Conservation (phyloP, 2,113 vertebrate species). For the Eudyptes chrysolophus region DNA sequence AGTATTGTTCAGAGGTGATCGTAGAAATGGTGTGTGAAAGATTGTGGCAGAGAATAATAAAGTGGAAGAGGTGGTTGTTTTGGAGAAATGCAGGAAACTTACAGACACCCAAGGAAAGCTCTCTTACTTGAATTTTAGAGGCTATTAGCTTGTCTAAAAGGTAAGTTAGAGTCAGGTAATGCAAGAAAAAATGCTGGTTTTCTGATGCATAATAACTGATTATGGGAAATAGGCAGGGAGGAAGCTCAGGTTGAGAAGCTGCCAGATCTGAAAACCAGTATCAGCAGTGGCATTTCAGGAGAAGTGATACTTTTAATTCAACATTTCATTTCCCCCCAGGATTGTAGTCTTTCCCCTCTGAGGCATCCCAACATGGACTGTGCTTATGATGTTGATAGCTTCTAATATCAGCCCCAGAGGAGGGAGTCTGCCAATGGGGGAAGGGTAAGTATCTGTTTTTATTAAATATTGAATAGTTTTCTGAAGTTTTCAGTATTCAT, state of each 20-base stretch:
- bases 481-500: conserved; percentile 70
- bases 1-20: not conserved
- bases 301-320: conserved; percentile 22
- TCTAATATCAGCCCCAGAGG: conserved; percentile 52
- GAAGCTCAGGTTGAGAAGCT: not conserved
- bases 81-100: not conserved
- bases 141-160: not conserved
- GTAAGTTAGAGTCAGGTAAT: not conserved
- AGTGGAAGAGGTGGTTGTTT: not conserved
- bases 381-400: conserved; percentile 42
- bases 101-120: not conserved
- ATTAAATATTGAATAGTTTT: conserved; percentile 64
- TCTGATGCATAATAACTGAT: not conserved
- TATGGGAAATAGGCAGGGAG: not conserved
- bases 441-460: conserved; percentile 67
- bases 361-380: conserved; percentile 30
- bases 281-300: not conserved
- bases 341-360: conserved; percentile 56
- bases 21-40: not conserved
- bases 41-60: not conserved
- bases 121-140: not conserved
- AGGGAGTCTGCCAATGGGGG: conserved; percentile 45
- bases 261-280: not conserved
- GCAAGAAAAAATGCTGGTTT: not conserved
- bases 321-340: conserved; percentile 42